Percentiles rank a stretch among this genome's conserved stretches.
Evolutionary conservation across 30 jellyfish, hydroid and myxozoan genomes (phyloP).

Genomic region (Pelagia noctiluca): DNA sequence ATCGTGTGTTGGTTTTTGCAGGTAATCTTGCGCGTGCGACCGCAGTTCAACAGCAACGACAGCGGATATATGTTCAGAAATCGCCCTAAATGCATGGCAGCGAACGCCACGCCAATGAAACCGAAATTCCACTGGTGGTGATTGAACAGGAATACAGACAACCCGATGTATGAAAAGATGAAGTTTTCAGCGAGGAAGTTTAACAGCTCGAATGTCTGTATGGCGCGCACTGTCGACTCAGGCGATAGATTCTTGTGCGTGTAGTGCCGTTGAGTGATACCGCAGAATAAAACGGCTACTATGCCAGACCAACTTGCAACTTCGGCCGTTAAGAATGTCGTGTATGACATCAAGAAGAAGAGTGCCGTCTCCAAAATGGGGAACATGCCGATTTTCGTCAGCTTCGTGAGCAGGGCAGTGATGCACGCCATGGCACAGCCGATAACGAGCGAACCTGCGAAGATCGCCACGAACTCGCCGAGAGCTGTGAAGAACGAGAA

Average conservation of each 20-base stretch:
- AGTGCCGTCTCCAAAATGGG: slow-evolving; percentile 98
- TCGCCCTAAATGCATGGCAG: slow-evolving; percentile 96
- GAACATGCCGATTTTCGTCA: slow-evolving; percentile 98
- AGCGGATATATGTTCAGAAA: slow-evolving; percentile 89
- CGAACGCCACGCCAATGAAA: slow-evolving; percentile 93
- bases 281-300: slow-evolving; percentile 99
- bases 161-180: slow-evolving; percentile 98
- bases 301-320: slow-evolving; percentile 99
- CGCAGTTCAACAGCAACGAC: slow-evolving; percentile 84
- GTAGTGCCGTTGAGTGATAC: slow-evolving; percentile 98
- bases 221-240: slow-evolving; percentile 94
- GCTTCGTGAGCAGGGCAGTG: slow-evolving; percentile 97
- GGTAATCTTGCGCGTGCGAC: slow-evolving; percentile 92
- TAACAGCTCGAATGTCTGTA: slow-evolving; percentile 93
- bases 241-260: slow-evolving; percentile 98
- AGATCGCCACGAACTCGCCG: slow-evolving; percentile 95
- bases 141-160: slow-evolving; percentile 90
- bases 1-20: slow-evolving; percentile 91
- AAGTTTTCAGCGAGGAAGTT: slow-evolving; percentile 98
- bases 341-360: slow-evolving; percentile 96
- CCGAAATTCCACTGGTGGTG: slow-evolving; percentile 99
- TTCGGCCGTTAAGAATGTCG: slow-evolving; percentile 98
- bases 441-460: slow-evolving; percentile 95
- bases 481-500: slow-evolving; percentile 95
- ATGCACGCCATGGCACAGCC: slow-evolving; percentile 97